phyloP scores from a whole-genome alignment of 2,888 invertebrate species.

The Harmothoe impar region DNA sequence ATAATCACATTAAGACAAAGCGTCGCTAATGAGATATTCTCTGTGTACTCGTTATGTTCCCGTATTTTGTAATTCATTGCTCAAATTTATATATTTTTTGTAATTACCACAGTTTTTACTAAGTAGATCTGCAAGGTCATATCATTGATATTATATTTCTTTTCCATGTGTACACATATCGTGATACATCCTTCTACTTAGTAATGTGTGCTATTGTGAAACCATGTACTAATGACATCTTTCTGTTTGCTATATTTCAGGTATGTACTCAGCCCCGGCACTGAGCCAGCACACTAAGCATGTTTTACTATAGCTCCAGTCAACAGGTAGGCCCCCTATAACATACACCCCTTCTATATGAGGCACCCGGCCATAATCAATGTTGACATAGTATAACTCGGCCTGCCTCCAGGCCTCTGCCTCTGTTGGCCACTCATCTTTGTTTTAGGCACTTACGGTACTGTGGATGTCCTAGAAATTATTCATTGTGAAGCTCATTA shows the following conservation, averaged over 20 bases:
- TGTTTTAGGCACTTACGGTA: constrained; percentile 7
- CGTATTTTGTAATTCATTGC: too few relatives aligned
- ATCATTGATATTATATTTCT: too few relatives aligned
- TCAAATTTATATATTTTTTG: too few relatives aligned
- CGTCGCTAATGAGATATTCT: too few relatives aligned
- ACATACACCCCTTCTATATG: neutral
- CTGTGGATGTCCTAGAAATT: neutral
- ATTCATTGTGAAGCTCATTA: neutral
- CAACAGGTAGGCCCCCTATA: constrained; percentile 30
- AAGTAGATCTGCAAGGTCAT: too few relatives aligned
- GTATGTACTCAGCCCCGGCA: constrained; percentile 8
- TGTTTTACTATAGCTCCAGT: neutral
- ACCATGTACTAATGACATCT: neutral
- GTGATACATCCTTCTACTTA: too few relatives aligned
- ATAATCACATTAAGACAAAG: too few relatives aligned
- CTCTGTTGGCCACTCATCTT: neutral
- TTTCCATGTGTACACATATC: too few relatives aligned
- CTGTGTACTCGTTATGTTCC: too few relatives aligned
- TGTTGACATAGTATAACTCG: constrained; percentile 32
- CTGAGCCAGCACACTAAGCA: neutral
- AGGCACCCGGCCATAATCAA: neutral
- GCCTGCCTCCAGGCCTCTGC: neutral
- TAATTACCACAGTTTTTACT: too few relatives aligned
- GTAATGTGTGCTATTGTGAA: too few relatives aligned
- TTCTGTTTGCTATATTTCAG: constrained; percentile 31